A percentile compares a stretch with the other conserved stretches of the same genome.
These are phyloP conservation scores for Xiphorhynchus elegans DNA, from an alignment of 2,113 vertebrate species.

Conservation along the genomic window DNA sequence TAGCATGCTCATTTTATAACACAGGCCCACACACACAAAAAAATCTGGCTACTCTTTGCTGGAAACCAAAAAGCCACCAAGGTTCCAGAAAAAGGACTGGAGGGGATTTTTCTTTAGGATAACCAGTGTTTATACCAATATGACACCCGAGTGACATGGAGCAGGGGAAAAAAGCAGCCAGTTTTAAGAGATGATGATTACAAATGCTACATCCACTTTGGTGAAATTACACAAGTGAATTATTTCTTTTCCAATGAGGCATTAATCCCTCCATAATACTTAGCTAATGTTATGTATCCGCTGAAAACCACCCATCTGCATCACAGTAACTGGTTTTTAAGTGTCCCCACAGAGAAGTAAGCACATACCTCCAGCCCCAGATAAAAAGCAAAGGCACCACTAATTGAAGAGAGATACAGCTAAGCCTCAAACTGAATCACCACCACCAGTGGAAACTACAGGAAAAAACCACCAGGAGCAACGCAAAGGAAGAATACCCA, in stretches of 20 bases:
- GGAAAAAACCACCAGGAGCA: neutral
- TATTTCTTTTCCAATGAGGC: constrained; percentile 1
- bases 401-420: neutral
- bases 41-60: neutral
- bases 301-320: neutral
- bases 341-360: neutral
- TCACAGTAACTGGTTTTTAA: neutral
- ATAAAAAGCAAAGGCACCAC: neutral
- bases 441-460: neutral
- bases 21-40: neutral
- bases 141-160: fast-evolving
- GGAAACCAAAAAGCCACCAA: neutral
- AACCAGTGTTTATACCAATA: neutral
- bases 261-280: neutral
- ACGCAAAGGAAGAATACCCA: neutral
- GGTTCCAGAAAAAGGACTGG: neutral
- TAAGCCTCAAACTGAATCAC: neutral
- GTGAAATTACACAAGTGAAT: neutral
- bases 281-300: neutral
- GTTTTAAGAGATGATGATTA: neutral
- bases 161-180: neutral
- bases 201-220: neutral
- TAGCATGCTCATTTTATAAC: neutral
- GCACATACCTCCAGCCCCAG: neutral
- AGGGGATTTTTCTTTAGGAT: neutral